Evolutionary conservation across 2,888 invertebrate species (phyloP).

Genomic region (Fissipunctia ypsillon): DNA sequence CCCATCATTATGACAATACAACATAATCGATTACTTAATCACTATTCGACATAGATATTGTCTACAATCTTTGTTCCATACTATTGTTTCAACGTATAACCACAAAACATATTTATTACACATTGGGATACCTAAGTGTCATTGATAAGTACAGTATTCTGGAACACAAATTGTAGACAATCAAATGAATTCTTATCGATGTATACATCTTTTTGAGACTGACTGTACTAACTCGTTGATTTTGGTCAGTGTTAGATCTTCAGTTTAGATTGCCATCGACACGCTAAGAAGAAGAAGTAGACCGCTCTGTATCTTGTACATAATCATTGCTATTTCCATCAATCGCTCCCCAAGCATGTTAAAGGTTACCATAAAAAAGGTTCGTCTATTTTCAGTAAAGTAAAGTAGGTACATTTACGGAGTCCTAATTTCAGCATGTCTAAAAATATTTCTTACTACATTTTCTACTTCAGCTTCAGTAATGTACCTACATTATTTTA

Average conservation of each 20-base stretch:
- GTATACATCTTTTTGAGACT: too few species aligned
- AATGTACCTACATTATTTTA: slow-evolving; percentile 30
- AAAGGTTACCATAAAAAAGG: slow-evolving; percentile 10
- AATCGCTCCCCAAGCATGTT: background rate
- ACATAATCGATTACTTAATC: too few species aligned
- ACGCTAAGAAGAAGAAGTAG: too few species aligned
- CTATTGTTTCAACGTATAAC: too few species aligned
- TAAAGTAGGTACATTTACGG: slow-evolving; percentile 10
- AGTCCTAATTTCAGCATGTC: slow-evolving; percentile 21
- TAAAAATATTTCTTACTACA: slow-evolving; percentile 21
- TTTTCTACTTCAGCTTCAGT: too few species aligned
- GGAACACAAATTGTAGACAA: too few species aligned
- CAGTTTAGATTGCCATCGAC: too few species aligned
- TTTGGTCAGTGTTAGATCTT: background rate
- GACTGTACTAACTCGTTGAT: background rate
- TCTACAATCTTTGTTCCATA: too few species aligned
- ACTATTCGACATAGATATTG: background rate
- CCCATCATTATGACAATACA: background rate
- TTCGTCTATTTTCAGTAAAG: slow-evolving; percentile 19
- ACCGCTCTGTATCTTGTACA: background rate
- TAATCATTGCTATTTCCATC: background rate
- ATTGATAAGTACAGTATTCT: too few species aligned
- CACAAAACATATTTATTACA: too few species aligned
- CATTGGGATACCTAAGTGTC: too few species aligned
- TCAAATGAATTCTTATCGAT: too few species aligned